Evolutionary conservation across 2,113 vertebrate species (phyloP), one percentile per base, ranked within the genome.

Genomic region (Capricornis sumatraensis): DNA sequence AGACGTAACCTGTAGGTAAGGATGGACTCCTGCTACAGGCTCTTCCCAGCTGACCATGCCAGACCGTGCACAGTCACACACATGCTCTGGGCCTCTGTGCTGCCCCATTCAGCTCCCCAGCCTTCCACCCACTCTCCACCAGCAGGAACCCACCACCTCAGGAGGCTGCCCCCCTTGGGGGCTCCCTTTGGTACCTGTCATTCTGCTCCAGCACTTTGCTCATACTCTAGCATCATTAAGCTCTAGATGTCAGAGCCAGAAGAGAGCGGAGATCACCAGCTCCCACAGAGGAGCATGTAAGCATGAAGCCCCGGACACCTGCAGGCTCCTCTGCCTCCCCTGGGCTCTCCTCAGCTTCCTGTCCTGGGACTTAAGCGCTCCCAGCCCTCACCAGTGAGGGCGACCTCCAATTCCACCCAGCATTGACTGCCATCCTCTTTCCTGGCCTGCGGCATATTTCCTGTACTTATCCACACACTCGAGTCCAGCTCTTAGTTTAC

Each of bases 361-460:
- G 14, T 12, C 33, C 4, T 14, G 28, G 40, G 45, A 40, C 21
- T 55, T 78, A 40, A 57, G 15, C 25, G 11, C 19, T 5, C n/a
- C 23, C 10, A 12, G 3, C 4, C 40, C 28, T 55, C 19, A 17
- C 50, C 64, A n/a, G 8, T n/a, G 76, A 36, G 16, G 15, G 30
- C 0, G 2, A 87, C 30, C n/a, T 57, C 79, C 79, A 28, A 0
- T 64, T 57, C 71, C 3, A 57, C 33, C 25, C 21, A 27, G 11
- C 27, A 74, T 1, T 45, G 19, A 27, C 8, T 53, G 86, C 6
- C 57, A 83, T 12, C 4, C 7, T 14, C 11, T 58, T 62, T 71
- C 15, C 47, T 25, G 47, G 3, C 81, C 53, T 16, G 7, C 0
- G 43, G 23, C 2, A 19, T 1, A 2, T 5, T 3, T 64, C 30